Evolutionary conservation across 2,888 invertebrate species (phyloP).

Genomic region (Drosophila planitibia): DNA sequence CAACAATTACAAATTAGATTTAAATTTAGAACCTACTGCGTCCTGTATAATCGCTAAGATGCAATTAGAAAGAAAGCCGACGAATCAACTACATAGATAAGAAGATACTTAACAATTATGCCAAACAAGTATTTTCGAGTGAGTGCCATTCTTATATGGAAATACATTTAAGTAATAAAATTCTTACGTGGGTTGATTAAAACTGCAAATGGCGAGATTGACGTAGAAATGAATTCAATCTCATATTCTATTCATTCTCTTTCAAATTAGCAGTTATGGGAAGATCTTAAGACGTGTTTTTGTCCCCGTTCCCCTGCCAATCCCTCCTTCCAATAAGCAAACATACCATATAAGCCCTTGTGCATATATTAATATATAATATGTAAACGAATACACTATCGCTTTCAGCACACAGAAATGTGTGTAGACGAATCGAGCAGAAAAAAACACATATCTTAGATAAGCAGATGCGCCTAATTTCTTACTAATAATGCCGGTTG

Average conservation of each 20-base stretch:
- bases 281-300: conserved; percentile 17
- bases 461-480: conserved; percentile 10
- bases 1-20: not conserved
- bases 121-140: not conserved
- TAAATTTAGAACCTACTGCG: not conserved
- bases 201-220: not conserved
- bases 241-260: not conserved
- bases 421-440: not conserved
- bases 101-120: not conserved
- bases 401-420: conserved; percentile 12
- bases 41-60: not conserved
- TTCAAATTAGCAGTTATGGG: conserved; percentile 10
- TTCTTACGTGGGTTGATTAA: not conserved
- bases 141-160: not conserved
- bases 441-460: conserved; percentile 2
- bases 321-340: not conserved
- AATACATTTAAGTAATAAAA: not conserved
- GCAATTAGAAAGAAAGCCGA: not conserved
- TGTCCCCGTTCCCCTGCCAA: not conserved
- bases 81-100: not conserved
- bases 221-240: not conserved
- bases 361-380: not conserved
- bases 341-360: not conserved
- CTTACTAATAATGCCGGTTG: conserved; percentile 5
- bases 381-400: conserved; percentile 18